These are phyloP conservation scores for Plebejus melissa DNA, from an alignment of 2,888 invertebrate genomes.

Conservation along the genomic window DNA sequence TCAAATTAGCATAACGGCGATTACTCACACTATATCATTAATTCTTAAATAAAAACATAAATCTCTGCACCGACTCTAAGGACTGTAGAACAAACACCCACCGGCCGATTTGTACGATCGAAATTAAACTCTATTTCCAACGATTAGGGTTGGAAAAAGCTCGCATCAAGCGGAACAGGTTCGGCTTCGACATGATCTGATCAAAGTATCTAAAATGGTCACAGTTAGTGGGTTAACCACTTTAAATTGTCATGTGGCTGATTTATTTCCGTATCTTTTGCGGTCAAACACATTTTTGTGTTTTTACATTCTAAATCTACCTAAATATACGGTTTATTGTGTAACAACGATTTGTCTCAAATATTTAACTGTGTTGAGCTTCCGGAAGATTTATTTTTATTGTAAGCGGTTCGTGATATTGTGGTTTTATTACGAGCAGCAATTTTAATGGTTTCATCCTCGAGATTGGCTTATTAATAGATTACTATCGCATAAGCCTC, in stretches of 20 bases:
- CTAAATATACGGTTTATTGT: conserved; percentile 41
- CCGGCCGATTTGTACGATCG: conserved; percentile 46
- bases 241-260: conserved; percentile 80
- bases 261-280: conserved; percentile 78
- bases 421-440: background rate
- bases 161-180: conserved; percentile 45
- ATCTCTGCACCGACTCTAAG: conserved; percentile 65
- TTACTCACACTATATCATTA: conserved; percentile 71
- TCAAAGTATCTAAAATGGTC: conserved; percentile 80
- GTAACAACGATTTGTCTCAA: conserved; percentile 32
- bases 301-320: conserved; percentile 50
- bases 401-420: conserved; percentile 15
- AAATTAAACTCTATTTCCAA: conserved; percentile 51
- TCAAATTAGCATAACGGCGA: conserved; percentile 73
- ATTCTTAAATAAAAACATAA: conserved; percentile 78
- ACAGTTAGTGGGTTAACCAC: conserved; percentile 80
- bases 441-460: conserved; percentile 9
- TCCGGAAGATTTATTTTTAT: conserved; percentile 20
- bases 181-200: conserved; percentile 74
- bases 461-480: background rate
- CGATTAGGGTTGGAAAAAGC: conserved; percentile 44
- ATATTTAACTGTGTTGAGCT: conserved; percentile 25
- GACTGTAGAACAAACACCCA: conserved; percentile 74
- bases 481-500: background rate
- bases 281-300: conserved; percentile 71